These are phyloP conservation scores for Ceraclea dissimilis DNA, from an alignment of 2,888 invertebrate genomes.

Conservation along the genomic window DNA sequence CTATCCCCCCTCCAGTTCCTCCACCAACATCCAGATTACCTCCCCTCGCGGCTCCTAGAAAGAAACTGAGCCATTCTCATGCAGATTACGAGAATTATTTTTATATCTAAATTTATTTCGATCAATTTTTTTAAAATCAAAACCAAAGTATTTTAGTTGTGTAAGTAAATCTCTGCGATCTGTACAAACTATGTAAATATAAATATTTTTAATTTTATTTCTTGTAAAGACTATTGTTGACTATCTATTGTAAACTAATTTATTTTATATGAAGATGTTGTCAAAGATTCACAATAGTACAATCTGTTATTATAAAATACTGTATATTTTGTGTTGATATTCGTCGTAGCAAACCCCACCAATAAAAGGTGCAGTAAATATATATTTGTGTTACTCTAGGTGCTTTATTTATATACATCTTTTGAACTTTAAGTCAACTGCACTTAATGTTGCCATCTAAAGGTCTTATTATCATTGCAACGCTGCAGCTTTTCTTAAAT, in stretches of 20 bases:
- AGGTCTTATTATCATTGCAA: too few species aligned
- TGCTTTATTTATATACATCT: too few species aligned
- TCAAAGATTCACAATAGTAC: too few species aligned
- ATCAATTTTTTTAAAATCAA: not conserved
- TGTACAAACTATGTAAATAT: not conserved
- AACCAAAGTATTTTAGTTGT: slow-evolving; percentile 5
- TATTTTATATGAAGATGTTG: not conserved
- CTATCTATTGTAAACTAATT: not conserved
- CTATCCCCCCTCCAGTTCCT: slow-evolving; percentile 10
- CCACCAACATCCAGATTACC: slow-evolving; percentile 15
- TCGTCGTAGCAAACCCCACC: too few species aligned
- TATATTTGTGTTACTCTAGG: too few species aligned
- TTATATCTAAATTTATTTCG: slow-evolving; percentile 44
- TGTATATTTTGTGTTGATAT: too few species aligned
- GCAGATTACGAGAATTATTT: slow-evolving; percentile 61
- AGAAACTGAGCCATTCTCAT: slow-evolving; percentile 38
- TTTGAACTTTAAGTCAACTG: too few species aligned
- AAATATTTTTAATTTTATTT: not conserved
- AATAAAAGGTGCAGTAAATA: too few species aligned
- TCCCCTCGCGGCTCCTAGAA: slow-evolving; percentile 28
- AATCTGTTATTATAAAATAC: too few species aligned
- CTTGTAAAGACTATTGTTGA: not conserved
- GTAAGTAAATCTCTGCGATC: not conserved
- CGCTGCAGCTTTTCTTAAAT: too few species aligned
- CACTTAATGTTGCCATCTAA: too few species aligned